phyloP scores from a whole-genome alignment of 1,140 invertebrate species.

The Lordiphosa mommai region DNA sequence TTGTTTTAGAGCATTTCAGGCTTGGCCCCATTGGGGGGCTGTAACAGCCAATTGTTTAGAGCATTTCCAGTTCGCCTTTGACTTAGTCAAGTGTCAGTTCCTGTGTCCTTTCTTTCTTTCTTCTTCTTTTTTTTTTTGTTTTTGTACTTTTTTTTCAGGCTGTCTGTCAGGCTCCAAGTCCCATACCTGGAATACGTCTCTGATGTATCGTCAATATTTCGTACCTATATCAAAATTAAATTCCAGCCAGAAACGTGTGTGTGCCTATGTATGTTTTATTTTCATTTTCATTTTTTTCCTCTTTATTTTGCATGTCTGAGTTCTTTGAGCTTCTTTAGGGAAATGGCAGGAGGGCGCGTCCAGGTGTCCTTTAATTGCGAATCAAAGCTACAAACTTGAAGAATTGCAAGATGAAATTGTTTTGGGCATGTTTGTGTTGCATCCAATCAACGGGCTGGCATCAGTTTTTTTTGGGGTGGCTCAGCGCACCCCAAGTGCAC shows the following conservation, averaged over 20 bases:
- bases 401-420: not conserved
- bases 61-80: not conserved
- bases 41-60: too few relatives aligned
- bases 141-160: not conserved
- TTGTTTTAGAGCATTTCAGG: too few relatives aligned
- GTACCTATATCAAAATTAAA: conserved; percentile 80
- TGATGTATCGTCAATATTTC: conserved; percentile 78
- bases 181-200: conserved; percentile 10
- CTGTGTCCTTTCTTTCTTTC: not conserved
- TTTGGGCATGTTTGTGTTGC: too few relatives aligned
- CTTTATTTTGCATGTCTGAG: conserved; percentile 46
- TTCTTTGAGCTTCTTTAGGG: conserved; percentile 6
- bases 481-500: conserved; percentile 5
- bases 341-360: not conserved
- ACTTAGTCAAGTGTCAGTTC: too few relatives aligned
- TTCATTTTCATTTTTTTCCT: too few relatives aligned
- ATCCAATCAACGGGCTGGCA: not conserved
- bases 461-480: conserved; percentile 2
- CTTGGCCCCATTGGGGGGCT: too few relatives aligned
- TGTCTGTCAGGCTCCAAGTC: not conserved
- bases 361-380: conserved; percentile 19
- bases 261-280: conserved; percentile 32
- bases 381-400: not conserved
- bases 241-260: conserved; percentile 52
- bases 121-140: not conserved